These are phyloP conservation scores for Boloria selene DNA, from an alignment of 2,888 invertebrate species.

Conservation along the genomic window DNA sequence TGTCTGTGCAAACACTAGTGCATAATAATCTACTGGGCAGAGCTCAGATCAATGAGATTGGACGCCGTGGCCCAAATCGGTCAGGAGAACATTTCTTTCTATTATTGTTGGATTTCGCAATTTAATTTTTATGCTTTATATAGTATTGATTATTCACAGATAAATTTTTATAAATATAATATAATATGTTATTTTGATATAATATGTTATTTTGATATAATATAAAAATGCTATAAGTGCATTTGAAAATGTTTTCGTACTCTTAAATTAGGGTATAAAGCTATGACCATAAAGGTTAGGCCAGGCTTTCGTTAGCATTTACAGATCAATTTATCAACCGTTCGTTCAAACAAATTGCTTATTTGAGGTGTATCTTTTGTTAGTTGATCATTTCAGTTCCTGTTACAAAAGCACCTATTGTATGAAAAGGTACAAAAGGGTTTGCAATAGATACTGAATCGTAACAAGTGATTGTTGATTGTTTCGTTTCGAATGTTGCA, in stretches of 20 bases:
- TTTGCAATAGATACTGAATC: conserved; percentile 20
- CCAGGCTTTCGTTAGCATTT: conserved; percentile 19
- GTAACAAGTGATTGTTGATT: neutral
- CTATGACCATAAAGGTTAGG: neutral
- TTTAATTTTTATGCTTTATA: too few species aligned
- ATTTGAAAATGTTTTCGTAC: neutral
- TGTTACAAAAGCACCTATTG: conserved; percentile 16
- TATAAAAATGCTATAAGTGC: neutral
- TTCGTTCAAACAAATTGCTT: conserved; percentile 22
- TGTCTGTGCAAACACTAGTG: too few species aligned
- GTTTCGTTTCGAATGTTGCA: neutral
- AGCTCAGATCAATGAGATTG: too few species aligned
- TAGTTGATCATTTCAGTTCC: conserved; percentile 21
- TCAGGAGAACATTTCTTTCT: too few species aligned
- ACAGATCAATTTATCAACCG: conserved; percentile 20
- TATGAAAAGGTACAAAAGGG: conserved; percentile 13
- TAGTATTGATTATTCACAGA: too few species aligned
- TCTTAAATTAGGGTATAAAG: neutral
- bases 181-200: too few species aligned
- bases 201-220: too few species aligned
- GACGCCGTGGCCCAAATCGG: too few species aligned
- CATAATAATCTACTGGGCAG: too few species aligned
- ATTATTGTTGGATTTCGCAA: too few species aligned
- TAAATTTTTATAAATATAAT: too few species aligned
- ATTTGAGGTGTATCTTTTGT: conserved; percentile 23